Evolutionary conservation across 2,113 vertebrate species (phyloP).

Genomic region (Dromiciops gliroides): DNA sequence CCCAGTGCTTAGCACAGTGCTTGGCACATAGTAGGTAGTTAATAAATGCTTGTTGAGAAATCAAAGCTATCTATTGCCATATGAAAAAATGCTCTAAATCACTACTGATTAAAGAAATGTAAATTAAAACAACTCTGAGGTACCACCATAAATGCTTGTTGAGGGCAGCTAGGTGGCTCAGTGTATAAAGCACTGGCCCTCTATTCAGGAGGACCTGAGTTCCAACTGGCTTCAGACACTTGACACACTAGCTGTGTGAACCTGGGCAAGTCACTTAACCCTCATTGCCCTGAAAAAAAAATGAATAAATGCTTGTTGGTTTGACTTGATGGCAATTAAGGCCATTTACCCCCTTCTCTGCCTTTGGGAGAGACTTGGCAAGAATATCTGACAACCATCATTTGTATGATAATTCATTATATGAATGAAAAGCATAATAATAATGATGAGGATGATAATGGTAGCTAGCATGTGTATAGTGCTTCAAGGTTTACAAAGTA

Average conservation of each 20-base stretch:
- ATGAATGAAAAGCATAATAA: neutral
- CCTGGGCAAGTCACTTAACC: too few species aligned
- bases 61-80: too few species aligned
- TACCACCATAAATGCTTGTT: too few species aligned
- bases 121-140: too few species aligned
- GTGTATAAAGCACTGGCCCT: too few species aligned
- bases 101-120: too few species aligned
- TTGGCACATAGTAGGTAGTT: neutral
- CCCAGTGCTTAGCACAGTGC: neutral
- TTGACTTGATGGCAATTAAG: neutral
- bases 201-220: too few species aligned
- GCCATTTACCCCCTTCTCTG: neutral
- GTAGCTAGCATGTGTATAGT: neutral
- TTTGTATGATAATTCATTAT: neutral
- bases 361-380: neutral
- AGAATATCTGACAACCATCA: neutral
- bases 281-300: too few species aligned
- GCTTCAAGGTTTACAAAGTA: neutral
- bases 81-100: too few species aligned
- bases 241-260: too few species aligned
- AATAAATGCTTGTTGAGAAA: neutral
- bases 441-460: neutral
- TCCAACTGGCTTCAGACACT: too few species aligned
- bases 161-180: too few species aligned
- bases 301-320: neutral